Percentiles rank a stretch among this genome's conserved stretches.
These are phyloP conservation scores for Melanostigma gelatinosum DNA, from an alignment of 2,113 vertebrate genomes.

Conservation along the genomic window DNA sequence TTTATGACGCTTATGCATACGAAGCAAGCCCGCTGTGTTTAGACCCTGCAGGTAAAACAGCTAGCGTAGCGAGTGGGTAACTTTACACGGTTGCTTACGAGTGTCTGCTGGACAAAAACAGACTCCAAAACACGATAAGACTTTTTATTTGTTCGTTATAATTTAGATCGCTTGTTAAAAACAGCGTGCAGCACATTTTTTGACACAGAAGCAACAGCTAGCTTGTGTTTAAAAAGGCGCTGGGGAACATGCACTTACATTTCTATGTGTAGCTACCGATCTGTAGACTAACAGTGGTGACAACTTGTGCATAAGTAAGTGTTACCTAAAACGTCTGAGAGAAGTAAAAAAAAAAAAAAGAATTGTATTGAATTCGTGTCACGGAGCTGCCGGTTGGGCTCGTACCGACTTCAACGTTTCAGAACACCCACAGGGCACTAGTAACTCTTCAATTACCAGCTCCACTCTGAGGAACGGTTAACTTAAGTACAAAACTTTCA, in stretches of 20 bases:
- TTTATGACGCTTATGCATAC: constrained; percentile 36
- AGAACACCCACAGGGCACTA: constrained; percentile 86
- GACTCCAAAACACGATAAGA: neutral
- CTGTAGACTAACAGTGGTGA: neutral
- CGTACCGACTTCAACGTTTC: constrained; percentile 78
- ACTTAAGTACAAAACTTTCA: constrained; percentile 89
- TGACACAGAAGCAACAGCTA: neutral
- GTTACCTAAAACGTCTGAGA: constrained; percentile 8
- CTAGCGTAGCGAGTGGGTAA: constrained; percentile 12
- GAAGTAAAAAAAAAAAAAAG: neutral
- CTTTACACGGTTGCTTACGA: neutral
- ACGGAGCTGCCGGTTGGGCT: constrained; percentile 39
- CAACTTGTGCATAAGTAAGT: neutral
- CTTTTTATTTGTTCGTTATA: neutral
- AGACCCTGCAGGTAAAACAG: constrained; percentile 21
- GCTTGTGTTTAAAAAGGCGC: neutral
- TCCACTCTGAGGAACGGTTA: constrained; percentile 88
- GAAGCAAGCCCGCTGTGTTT: constrained; percentile 23
- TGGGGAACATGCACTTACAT: neutral
- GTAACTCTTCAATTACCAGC: constrained; percentile 88
- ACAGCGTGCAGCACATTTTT: neutral
- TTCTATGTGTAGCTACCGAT: neutral
- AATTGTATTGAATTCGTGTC: constrained; percentile 44
- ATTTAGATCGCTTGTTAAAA: neutral
- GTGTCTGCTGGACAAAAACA: neutral